A percentile compares a stretch with the other conserved stretches of the same genome.
These are phyloP conservation scores for Epinephelus moara DNA, from an alignment of 2,113 vertebrate species.

Conservation along the genomic window DNA sequence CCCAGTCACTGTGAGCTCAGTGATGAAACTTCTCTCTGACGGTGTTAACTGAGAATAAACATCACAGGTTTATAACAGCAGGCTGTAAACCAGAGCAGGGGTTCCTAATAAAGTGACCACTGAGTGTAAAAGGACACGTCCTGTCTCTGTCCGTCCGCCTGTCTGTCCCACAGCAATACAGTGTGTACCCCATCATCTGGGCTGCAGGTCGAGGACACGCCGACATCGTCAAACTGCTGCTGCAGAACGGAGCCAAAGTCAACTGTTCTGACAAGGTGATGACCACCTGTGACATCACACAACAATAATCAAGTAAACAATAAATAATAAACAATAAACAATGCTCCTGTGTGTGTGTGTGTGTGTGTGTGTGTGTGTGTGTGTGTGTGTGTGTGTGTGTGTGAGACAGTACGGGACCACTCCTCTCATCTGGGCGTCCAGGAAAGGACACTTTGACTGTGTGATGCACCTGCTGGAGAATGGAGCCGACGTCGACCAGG, in stretches of 20 bases:
- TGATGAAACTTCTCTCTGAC: too few relatives aligned
- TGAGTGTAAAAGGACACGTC: background rate
- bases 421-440: conserved; percentile 95
- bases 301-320: background rate
- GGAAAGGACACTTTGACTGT: conserved; percentile 94
- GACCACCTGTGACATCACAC: background rate
- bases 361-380: conserved; percentile 31
- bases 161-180: conserved; percentile 89
- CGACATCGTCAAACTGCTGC: conserved; percentile 91
- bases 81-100: too few relatives aligned
- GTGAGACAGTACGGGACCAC: conserved; percentile 93
- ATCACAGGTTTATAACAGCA: too few relatives aligned
- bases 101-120: too few relatives aligned
- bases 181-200: conserved; percentile 98
- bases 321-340: too few relatives aligned
- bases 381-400: conserved; percentile 39
- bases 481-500: conserved; percentile 97
- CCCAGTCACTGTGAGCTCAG: too few relatives aligned
- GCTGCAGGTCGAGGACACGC: conserved; percentile 94
- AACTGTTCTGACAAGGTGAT: conserved; percentile 98
- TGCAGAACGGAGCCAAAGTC: conserved; percentile 93
- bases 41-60: too few relatives aligned
- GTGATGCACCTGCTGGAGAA: conserved; percentile 95
- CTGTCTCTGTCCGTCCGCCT: too few relatives aligned
- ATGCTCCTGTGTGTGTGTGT: background rate